phyloP scores from a whole-genome alignment of 2,797 vertebrate genomes.

The Phylloscopus collybita region DNA sequence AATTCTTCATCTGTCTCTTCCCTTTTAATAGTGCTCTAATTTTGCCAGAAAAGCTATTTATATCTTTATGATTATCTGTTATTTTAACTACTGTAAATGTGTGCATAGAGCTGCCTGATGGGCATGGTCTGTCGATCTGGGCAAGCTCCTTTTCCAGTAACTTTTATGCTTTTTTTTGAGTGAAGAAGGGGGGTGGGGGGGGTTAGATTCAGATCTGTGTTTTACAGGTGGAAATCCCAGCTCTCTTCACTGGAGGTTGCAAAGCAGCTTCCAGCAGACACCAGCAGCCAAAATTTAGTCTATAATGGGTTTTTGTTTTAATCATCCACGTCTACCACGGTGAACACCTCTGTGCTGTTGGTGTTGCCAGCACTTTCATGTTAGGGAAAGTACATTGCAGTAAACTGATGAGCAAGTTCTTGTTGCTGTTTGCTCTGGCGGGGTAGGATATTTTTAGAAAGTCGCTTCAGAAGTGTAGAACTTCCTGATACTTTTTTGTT shows the following conservation, averaged over 20 bases:
- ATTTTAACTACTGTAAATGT: neutral
- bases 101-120: neutral
- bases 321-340: neutral
- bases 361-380: neutral
- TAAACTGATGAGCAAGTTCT: neutral
- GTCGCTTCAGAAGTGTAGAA: neutral
- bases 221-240: neutral
- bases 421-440: neutral
- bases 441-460: slow-evolving; percentile 36
- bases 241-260: neutral
- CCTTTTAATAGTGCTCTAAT: neutral
- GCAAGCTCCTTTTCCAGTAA: neutral
- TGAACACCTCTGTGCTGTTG: neutral
- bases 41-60: neutral
- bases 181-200: neutral
- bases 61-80: neutral
- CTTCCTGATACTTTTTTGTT: slow-evolving; percentile 2
- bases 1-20: neutral
- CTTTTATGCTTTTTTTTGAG: neutral
- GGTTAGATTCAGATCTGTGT: neutral
- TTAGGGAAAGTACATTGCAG: neutral
- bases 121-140: neutral
- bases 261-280: neutral
- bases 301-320: neutral
- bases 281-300: neutral